Conservation (phyloP, 2,888 invertebrate species). For the Embidobia sp. region DNA sequence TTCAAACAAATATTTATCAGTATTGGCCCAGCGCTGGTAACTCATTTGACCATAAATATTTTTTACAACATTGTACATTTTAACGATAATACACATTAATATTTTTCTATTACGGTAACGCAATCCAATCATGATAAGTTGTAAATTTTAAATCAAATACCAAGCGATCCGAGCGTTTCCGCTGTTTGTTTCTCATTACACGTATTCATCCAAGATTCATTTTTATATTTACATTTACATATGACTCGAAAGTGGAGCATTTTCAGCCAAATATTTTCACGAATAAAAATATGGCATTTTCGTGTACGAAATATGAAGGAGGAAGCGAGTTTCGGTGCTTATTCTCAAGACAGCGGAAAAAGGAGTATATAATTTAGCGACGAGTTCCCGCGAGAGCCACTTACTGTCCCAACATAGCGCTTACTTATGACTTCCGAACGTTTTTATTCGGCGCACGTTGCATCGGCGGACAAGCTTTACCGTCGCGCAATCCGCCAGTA, state of each 20-base stretch:
- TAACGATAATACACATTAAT: too few relatives aligned
- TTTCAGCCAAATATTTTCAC: slow-evolving; percentile 39
- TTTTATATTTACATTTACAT: slow-evolving; percentile 24
- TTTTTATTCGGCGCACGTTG: slow-evolving; percentile 66
- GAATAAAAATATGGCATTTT: slow-evolving; percentile 49
- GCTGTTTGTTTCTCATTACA: slow-evolving; percentile 1
- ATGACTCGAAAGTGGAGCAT: slow-evolving; percentile 26
- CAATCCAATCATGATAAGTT: background rate
- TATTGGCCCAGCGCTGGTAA: too few relatives aligned
- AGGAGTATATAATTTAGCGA: slow-evolving; percentile 67
- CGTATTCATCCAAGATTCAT: slow-evolving; percentile 9
- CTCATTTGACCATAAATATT: too few relatives aligned
- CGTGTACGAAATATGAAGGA: slow-evolving; percentile 56
- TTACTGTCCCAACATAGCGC: slow-evolving; percentile 60
- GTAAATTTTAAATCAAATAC: background rate
- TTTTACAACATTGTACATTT: too few relatives aligned
- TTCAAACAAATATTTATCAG: too few relatives aligned
- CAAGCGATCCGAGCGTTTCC: background rate
- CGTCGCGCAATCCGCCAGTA: slow-evolving; percentile 42
- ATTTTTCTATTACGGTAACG: too few relatives aligned
- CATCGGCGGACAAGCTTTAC: slow-evolving; percentile 61
- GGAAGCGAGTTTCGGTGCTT: slow-evolving; percentile 49
- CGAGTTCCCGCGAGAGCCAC: slow-evolving; percentile 63
- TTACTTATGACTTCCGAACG: slow-evolving; percentile 67
- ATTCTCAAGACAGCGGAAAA: slow-evolving; percentile 55